Percentiles rank a stretch among this genome's conserved stretches.
These are phyloP conservation scores for Microvelia longipes DNA, from an alignment of 1,140 invertebrate genomes.

Conservation along the genomic window DNA sequence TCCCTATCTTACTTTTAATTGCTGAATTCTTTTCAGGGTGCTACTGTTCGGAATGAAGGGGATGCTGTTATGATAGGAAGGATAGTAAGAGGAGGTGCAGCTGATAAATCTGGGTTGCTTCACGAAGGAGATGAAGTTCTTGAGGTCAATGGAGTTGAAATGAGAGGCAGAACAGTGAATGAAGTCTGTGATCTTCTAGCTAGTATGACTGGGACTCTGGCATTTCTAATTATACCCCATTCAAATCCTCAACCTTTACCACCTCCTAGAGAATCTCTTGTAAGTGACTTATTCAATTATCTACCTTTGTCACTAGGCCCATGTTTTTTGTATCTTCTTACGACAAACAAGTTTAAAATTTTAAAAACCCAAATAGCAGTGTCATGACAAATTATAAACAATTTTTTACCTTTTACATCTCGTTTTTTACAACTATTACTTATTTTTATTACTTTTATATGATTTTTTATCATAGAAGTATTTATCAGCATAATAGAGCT, in stretches of 20 bases:
- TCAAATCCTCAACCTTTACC: conserved; percentile 9
- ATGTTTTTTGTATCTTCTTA: not conserved
- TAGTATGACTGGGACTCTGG: conserved; percentile 81
- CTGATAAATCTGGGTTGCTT: conserved; percentile 83
- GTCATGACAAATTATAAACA: no score
- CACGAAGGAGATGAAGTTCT: conserved; percentile 95
- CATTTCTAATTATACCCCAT: conserved; percentile 74
- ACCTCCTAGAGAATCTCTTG: not conserved
- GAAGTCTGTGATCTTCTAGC: conserved; percentile 93
- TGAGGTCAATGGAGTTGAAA: conserved; percentile 88
- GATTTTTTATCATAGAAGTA: no score
- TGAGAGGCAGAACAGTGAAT: conserved; percentile 92
- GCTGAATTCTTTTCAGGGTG: conserved; percentile 47
- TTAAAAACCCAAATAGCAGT: no score
- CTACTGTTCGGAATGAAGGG: conserved; percentile 86
- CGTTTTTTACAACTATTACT: no score
- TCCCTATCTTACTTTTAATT: no score
- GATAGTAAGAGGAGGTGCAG: conserved; percentile 86
- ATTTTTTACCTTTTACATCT: no score
- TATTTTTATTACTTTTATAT: no score
- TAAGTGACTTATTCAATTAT: no score
- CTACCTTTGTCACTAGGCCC: not conserved
- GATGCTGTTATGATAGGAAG: conserved; percentile 87
- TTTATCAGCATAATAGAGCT: no score
- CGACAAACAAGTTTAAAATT: no score